A percentile compares a stretch with the other conserved stretches of the same genome.
Evolutionary conservation across 2,113 vertebrate genomes (phyloP).

Genomic region (Procavia capensis): DNA sequence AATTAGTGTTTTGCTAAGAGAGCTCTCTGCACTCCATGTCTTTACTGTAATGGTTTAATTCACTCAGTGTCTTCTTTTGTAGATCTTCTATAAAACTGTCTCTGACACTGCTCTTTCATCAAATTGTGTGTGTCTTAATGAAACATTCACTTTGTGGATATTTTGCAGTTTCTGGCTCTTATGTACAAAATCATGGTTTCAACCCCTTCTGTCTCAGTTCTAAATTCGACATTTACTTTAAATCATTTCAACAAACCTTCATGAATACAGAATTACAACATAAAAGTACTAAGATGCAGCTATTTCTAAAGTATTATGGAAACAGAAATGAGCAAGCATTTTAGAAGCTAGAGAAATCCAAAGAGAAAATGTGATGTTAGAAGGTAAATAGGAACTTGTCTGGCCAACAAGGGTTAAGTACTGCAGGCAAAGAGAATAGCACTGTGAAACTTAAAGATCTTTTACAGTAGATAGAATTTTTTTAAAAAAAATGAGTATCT

Average conservation of each 20-base stretch:
- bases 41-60: neutral
- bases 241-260: neutral
- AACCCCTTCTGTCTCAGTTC: neutral
- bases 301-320: neutral
- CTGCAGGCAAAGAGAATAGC: neutral
- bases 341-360: neutral
- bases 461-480: neutral
- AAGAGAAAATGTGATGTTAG: neutral
- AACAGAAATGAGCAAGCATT: neutral
- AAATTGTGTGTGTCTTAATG: neutral
- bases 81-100: neutral
- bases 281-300: neutral
- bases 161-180: neutral
- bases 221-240: neutral
- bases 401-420: rapidly evolving
- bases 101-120: neutral
- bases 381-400: neutral
- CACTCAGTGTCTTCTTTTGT: neutral
- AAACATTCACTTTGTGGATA: neutral
- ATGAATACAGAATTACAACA: neutral
- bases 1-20: no score
- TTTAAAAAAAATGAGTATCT: neutral
- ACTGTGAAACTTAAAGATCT: neutral
- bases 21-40: no score
- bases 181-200: neutral